phyloP scores from a whole-genome alignment of 2,797 vertebrate species.

The Malacoraja senta region DNA sequence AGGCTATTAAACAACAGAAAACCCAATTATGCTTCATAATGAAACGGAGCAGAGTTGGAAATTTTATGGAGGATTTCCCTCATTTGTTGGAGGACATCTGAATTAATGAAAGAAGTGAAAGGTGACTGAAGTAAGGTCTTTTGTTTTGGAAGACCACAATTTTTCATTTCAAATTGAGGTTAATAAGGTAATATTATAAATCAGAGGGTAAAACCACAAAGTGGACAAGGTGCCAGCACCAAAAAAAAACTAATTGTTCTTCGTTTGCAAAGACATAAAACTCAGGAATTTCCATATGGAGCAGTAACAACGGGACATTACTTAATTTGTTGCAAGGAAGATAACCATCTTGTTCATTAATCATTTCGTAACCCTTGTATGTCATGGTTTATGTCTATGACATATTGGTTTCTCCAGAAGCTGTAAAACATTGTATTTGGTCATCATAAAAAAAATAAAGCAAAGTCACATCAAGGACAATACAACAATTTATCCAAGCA shows the following conservation, averaged over 20 bases:
- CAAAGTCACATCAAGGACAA: constrained; percentile 20
- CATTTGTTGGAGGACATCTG: neutral
- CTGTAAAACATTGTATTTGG: neutral
- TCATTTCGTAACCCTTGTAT: constrained; percentile 20
- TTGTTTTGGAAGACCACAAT: constrained; percentile 9
- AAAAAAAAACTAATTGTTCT: neutral
- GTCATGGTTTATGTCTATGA: constrained; percentile 23
- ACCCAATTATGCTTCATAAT: neutral
- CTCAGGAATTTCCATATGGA: neutral
- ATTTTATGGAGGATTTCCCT: neutral
- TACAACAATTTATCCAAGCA: constrained; percentile 2
- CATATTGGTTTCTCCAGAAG: constrained; percentile 3
- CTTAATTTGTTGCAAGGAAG: constrained; percentile 1
- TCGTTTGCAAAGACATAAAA: neutral
- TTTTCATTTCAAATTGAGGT: constrained; percentile 25
- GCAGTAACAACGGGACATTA: neutral
- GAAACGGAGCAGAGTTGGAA: neutral
- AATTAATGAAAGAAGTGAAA: constrained; percentile 7
- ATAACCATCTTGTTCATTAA: constrained; percentile 14
- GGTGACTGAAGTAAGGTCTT: neutral
- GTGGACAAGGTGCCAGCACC: neutral
- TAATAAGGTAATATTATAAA: constrained; percentile 5
- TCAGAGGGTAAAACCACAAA: neutral
- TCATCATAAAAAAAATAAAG: neutral
- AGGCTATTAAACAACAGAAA: neutral